Evolutionary conservation across 2,113 vertebrate species (phyloP).

Genomic region (Apodemus sylvaticus): DNA sequence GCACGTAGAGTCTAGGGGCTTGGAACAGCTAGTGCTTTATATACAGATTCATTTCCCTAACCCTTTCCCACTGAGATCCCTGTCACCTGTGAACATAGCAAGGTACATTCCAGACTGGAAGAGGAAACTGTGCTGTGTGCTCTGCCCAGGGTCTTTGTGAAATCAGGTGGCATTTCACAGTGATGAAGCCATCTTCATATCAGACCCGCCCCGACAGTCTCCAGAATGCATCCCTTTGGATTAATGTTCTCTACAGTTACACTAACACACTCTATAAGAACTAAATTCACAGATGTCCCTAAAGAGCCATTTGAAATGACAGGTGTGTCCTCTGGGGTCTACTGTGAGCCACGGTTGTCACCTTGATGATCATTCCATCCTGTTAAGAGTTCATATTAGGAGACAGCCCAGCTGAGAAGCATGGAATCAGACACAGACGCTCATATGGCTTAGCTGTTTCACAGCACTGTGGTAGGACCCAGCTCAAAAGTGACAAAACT

Average conservation of each 20-base stretch:
- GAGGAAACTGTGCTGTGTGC: background rate
- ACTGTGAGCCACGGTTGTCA: background rate
- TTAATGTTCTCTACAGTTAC: constrained; percentile 7
- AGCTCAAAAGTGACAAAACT: background rate
- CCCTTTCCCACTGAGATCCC: background rate
- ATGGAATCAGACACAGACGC: fast-evolving
- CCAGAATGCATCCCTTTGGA: constrained; percentile 30
- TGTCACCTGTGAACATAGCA: background rate
- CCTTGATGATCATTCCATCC: background rate
- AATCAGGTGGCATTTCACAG: fast-evolving
- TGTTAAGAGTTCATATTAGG: constrained; percentile 23
- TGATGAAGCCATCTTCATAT: background rate
- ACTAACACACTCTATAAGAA: background rate
- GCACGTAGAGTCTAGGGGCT: too few species aligned
- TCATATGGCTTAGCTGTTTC: background rate
- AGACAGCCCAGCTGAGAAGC: background rate
- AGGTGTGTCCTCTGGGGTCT: background rate
- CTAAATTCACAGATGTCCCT: constrained; percentile 18
- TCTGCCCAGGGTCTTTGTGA: background rate
- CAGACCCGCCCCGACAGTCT: background rate
- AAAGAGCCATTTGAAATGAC: constrained; percentile 12
- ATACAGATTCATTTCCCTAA: background rate
- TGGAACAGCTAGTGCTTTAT: background rate
- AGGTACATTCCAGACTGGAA: background rate
- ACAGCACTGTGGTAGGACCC: fast-evolving